Evolutionary conservation across 2,797 vertebrate species (phyloP), one percentile per base, ranked within the genome.

Genomic region (Cyprinella venusta): DNA sequence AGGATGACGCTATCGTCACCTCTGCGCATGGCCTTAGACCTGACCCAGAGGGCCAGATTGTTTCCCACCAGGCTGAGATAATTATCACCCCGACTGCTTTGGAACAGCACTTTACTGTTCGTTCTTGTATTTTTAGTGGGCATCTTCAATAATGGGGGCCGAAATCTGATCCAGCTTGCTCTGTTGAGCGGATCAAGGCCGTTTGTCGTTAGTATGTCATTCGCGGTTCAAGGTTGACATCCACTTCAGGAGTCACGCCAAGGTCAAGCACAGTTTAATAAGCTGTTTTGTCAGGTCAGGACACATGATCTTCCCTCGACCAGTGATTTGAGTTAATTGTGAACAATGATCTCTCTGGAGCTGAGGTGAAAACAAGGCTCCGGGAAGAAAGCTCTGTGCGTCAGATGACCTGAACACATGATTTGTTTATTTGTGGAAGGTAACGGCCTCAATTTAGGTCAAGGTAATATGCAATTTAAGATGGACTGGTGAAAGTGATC

Each of bases 221-320:
- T 84, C 50, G 54, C 54, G 81, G 88, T 87, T 90, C 87, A 89
- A 90, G 90, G 90, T 89, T 87, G 83, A 86, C 85, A 82, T 87
- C 81, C 82, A 79, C 76, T 76, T 75, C 79, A 81, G 80, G 82
- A 86, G 84, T 87, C 81, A 72, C 64, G n/a, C 63, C 84, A 88
- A 90, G 88, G 88, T 90, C 85, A 81, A 45, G 59, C 78, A 70
- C 71, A 30, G 80, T 87, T 88, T 85, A 81, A 82, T 83, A 65
- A 78, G 78, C 59, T 76, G 83, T 80, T 86, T 79, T 87, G 81
- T 82, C 80, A 84, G 81, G 80, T 65, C 80, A 54, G 67, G 71
- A 77, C 82, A 77, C 59, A 63, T 65, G 79, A 81, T 76, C 82
- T 82, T 82, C 71, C 59, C 56, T 80, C 38, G 52, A 81, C 65